A percentile compares a stretch with the other conserved stretches of the same genome.
Conservation (phyloP, 2,797 vertebrate genomes). For the Periparus ater region DNA sequence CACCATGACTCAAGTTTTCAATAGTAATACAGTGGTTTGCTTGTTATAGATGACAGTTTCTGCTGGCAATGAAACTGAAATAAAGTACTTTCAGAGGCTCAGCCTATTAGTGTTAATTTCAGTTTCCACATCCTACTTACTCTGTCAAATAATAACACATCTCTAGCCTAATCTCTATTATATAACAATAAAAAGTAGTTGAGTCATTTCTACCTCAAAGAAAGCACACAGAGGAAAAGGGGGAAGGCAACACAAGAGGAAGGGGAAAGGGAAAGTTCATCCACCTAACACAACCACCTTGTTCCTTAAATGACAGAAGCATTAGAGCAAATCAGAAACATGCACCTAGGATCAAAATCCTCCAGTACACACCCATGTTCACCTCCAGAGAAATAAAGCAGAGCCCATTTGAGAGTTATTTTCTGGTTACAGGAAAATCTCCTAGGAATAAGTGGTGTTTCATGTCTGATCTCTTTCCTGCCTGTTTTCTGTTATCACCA, state of each 20-base stretch:
- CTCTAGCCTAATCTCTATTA: background rate
- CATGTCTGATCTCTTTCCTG: background rate
- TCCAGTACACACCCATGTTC: background rate
- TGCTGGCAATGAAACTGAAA: background rate
- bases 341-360: background rate
- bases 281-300: background rate
- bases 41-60: background rate
- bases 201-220: background rate
- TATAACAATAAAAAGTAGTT: background rate
- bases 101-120: background rate
- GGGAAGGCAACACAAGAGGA: too few relatives aligned
- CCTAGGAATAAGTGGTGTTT: background rate
- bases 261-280: background rate
- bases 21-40: background rate
- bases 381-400: background rate
- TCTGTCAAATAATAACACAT: background rate
- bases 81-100: background rate
- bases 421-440: background rate
- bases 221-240: background rate
- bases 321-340: background rate
- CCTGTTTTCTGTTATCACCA: background rate
- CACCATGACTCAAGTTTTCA: background rate
- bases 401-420: background rate
- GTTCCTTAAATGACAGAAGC: background rate
- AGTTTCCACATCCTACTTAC: background rate